Evolutionary conservation across 1,140 invertebrate genomes (phyloP).

Genomic region (Pseudoatta argentina): DNA sequence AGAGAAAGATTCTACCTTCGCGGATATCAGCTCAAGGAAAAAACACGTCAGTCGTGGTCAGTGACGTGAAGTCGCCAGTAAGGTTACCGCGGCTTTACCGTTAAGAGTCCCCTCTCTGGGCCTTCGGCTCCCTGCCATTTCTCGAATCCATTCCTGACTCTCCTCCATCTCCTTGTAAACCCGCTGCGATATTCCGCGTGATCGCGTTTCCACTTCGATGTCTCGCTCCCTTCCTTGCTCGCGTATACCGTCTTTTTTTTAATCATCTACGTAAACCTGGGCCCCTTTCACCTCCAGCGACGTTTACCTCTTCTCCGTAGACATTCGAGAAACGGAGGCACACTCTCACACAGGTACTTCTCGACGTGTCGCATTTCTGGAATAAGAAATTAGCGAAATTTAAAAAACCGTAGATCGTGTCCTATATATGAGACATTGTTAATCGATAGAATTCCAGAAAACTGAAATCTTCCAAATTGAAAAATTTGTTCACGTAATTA

Average conservation of each 20-base stretch:
- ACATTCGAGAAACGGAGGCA: slow-evolving; percentile 41
- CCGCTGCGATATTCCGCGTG: slow-evolving; percentile 59
- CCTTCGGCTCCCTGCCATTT: slow-evolving; percentile 13
- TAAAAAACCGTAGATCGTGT: not conserved
- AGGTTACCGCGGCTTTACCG: slow-evolving; percentile 83
- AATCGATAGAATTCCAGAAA: not conserved
- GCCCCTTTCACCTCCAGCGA: slow-evolving; percentile 82
- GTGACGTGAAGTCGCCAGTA: slow-evolving; percentile 74
- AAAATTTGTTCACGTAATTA: not conserved
- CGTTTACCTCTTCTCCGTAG: slow-evolving; percentile 62
- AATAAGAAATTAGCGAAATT: slow-evolving; percentile 6
- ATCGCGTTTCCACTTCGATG: slow-evolving; percentile 76
- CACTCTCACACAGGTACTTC: not conserved
- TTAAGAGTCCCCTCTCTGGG: slow-evolving; percentile 75
- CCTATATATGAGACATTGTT: slow-evolving; percentile 16
- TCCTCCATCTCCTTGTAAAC: slow-evolving; percentile 47
- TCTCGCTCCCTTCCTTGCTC: slow-evolving; percentile 52
- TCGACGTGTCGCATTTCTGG: not conserved
- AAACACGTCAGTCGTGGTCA: slow-evolving; percentile 75
- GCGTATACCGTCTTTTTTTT: slow-evolving; percentile 73
- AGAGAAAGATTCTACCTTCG: not conserved
- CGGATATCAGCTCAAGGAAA: slow-evolving; percentile 35
- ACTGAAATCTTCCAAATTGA: not conserved
- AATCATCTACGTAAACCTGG: slow-evolving; percentile 73
- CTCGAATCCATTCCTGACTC: slow-evolving; percentile 4